These are phyloP conservation scores for Cydia pomonella DNA, from an alignment of 1,140 invertebrate species.

Conservation along the genomic window DNA sequence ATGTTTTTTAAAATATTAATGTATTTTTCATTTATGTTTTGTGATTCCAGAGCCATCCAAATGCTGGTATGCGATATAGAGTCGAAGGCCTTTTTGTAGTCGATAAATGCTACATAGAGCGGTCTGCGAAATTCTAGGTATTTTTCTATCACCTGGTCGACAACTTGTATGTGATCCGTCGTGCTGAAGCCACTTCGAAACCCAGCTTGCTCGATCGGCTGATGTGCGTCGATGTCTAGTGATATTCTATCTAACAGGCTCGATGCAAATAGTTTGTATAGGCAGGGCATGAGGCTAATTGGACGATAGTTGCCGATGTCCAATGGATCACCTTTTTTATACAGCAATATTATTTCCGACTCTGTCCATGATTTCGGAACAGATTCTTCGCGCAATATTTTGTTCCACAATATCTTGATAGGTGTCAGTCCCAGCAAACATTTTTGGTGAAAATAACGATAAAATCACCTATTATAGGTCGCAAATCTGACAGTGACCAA, in stretches of 20 bases:
- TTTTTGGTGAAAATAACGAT: no score
- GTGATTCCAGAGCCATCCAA: conserved; percentile 38
- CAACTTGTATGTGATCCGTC: conserved; percentile 47
- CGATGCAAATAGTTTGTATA: conserved; percentile 55
- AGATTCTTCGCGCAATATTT: no score
- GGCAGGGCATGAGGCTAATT: conserved; percentile 49
- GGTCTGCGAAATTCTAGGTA: conserved; percentile 45
- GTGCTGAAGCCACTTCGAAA: conserved; percentile 56
- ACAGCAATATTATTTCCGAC: conserved; percentile 52
- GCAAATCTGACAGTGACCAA: no score
- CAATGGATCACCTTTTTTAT: conserved; percentile 54
- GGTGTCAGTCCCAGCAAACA: no score
- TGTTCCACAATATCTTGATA: no score
- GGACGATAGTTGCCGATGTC: conserved; percentile 55
- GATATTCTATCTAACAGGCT: no score
- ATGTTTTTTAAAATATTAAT: conserved; percentile 45
- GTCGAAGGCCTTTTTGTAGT: conserved; percentile 43
- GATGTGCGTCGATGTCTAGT: conserved; percentile 44
- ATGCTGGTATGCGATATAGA: conserved; percentile 42
- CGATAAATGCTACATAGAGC: conserved; percentile 42
- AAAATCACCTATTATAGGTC: no score
- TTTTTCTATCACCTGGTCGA: conserved; percentile 49
- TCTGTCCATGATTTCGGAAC: no score
- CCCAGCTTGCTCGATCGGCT: conserved; percentile 59
- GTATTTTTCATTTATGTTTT: conserved; percentile 42